phyloP scores from a whole-genome alignment of 2,113 vertebrate genomes.

The Montifringilla adamsi region DNA sequence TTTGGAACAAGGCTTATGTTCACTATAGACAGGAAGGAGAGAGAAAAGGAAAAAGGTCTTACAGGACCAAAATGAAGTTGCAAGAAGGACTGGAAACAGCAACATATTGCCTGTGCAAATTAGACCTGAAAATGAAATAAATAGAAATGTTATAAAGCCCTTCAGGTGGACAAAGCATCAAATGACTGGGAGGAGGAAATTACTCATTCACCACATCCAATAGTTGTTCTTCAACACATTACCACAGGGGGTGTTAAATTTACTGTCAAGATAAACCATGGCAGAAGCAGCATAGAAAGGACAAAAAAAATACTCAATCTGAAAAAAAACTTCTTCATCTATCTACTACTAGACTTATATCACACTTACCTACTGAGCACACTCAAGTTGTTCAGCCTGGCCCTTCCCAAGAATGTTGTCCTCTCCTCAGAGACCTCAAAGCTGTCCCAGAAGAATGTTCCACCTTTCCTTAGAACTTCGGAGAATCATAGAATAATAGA shows the following conservation, averaged over 20 bases:
- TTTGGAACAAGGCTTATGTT: background rate
- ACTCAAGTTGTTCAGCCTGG: background rate
- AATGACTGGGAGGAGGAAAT: background rate
- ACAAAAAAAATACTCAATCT: background rate
- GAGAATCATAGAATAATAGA: background rate
- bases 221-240: rapidly evolving
- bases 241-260: background rate
- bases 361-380: background rate
- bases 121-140: background rate
- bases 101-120: background rate
- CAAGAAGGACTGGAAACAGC: background rate
- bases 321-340: background rate
- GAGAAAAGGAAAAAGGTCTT: background rate
- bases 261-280: background rate
- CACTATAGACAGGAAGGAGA: rapidly evolving
- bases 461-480: background rate
- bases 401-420: background rate
- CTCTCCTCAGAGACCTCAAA: background rate
- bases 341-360: background rate
- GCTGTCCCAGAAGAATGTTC: background rate
- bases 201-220: background rate
- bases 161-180: background rate
- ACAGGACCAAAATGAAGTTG: background rate
- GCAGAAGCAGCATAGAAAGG: background rate
- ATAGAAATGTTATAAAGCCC: background rate